Conservation (phyloP, 1,140 invertebrate genomes). For the Cydia splendana region DNA sequence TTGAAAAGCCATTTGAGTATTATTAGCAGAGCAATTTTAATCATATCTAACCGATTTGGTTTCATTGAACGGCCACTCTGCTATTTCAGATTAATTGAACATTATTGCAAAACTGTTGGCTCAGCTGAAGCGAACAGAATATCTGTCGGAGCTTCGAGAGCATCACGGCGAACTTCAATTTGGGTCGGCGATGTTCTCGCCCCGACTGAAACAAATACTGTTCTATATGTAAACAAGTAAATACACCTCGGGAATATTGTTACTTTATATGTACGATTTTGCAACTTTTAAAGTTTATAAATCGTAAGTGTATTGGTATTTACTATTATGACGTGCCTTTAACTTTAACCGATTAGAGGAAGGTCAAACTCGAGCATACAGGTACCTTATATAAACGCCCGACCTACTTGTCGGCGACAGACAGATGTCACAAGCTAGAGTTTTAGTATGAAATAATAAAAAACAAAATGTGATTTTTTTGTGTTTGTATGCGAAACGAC, state of each 20-base stretch:
- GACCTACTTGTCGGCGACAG: no score
- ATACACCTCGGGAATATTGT: neutral
- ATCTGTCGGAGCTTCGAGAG: slow-evolving; percentile 3
- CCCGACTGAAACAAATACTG: neutral
- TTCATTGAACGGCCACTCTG: slow-evolving; percentile 1
- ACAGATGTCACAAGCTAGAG: no score
- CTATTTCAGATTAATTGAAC: slow-evolving; percentile 17
- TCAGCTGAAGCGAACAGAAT: slow-evolving; percentile 3
- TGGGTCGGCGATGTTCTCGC: slow-evolving; percentile 10
- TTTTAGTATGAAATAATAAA: no score
- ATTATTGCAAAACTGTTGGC: slow-evolving; percentile 19
- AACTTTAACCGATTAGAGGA: no score
- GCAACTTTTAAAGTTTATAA: no score
- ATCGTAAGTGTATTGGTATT: no score
- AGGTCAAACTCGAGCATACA: no score
- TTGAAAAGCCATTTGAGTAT: neutral
- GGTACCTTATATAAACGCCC: no score
- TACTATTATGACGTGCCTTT: no score
- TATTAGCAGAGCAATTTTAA: slow-evolving; percentile 1
- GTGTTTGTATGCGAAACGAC: no score
- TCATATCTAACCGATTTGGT: neutral
- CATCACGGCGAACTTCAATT: slow-evolving; percentile 11
- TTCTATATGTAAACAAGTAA: slow-evolving; percentile 9
- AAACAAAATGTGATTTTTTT: no score
- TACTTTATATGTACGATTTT: no score